phyloP scores from a whole-genome alignment of 1,140 invertebrate species.

The Coptotermes formosanus region DNA sequence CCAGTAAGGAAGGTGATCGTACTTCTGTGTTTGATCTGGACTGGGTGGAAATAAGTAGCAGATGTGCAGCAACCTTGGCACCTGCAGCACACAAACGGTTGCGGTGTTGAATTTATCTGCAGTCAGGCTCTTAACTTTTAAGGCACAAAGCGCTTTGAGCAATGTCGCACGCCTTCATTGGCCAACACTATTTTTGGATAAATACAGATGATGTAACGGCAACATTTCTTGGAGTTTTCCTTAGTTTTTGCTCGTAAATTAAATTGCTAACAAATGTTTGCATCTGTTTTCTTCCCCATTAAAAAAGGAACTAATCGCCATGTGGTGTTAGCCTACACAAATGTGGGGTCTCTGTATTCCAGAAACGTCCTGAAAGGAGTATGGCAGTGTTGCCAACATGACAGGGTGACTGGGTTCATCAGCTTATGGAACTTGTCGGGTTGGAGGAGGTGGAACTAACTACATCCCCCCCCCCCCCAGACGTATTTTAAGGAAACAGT shows the following conservation, averaged over 20 bases:
- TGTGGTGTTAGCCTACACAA: not conserved
- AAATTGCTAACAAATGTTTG: conserved; percentile 9
- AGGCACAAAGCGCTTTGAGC: not conserved
- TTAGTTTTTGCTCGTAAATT: not conserved
- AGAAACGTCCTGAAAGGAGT: not conserved
- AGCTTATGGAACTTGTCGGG: not conserved
- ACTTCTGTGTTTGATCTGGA: too few relatives aligned
- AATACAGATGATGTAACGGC: not conserved
- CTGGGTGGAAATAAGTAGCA: too few relatives aligned
- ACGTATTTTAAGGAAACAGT: too few relatives aligned
- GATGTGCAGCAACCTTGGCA: too few relatives aligned
- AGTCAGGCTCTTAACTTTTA: not conserved
- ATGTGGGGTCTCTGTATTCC: not conserved
- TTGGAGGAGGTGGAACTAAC: too few relatives aligned
- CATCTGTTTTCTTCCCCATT: not conserved
- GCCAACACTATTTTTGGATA: not conserved
- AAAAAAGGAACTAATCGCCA: not conserved
- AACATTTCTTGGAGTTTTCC: not conserved
- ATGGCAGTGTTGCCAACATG: not conserved
- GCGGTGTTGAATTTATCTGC: not conserved
- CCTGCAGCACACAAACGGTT: too few relatives aligned
- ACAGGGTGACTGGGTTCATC: not conserved
- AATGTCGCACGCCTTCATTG: not conserved
- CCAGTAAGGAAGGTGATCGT: too few relatives aligned
- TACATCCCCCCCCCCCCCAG: too few relatives aligned